These are phyloP conservation scores for Diarsia rubi DNA, from an alignment of 2,888 invertebrate species.

Conservation along the genomic window DNA sequence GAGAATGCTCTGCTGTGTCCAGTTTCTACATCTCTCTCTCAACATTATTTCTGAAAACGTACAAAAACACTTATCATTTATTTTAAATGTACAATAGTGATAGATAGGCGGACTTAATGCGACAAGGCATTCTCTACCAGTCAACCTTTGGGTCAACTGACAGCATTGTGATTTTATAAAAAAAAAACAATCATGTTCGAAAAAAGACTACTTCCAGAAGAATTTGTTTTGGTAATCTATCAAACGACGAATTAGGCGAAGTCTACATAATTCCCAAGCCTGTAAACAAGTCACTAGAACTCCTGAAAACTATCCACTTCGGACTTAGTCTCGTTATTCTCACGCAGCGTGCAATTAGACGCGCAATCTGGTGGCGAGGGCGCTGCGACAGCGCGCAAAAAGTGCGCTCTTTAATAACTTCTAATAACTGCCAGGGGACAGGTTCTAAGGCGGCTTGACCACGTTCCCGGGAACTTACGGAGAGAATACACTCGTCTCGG, in stretches of 20 bases:
- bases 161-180: not conserved
- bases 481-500: slow-evolving; percentile 9
- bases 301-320: slow-evolving; percentile 42
- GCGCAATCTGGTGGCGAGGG: slow-evolving; percentile 74
- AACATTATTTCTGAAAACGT: not conserved
- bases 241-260: not conserved
- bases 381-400: slow-evolving; percentile 76
- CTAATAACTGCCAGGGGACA: slow-evolving; percentile 71
- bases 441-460: slow-evolving; percentile 75
- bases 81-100: too few relatives aligned
- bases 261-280: not conserved
- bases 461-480: slow-evolving; percentile 36
- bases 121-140: too few relatives aligned
- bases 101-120: too few relatives aligned
- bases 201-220: not conserved
- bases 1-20: not conserved
- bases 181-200: not conserved
- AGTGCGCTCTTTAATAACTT: slow-evolving; percentile 80
- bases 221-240: not conserved
- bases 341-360: slow-evolving; percentile 80
- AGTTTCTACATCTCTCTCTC: not conserved
- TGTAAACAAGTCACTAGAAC: slow-evolving; percentile 14
- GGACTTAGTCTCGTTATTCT: slow-evolving; percentile 69
- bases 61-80: not conserved
- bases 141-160: too few relatives aligned